Conservation (phyloP, 1,140 invertebrate genomes). For the Rhopalosiphum maidis region DNA sequence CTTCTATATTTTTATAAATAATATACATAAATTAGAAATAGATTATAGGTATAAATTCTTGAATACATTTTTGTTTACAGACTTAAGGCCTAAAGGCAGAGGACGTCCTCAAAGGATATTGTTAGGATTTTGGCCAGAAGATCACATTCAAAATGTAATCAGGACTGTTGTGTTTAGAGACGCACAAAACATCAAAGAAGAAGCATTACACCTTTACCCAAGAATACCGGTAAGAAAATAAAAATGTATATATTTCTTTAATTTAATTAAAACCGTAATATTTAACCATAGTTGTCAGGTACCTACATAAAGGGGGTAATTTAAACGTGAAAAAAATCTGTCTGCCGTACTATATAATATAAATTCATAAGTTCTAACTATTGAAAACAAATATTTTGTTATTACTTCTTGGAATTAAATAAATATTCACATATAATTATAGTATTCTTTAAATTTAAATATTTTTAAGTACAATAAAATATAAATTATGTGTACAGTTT, state of each 20-base stretch:
- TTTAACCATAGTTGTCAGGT: background rate
- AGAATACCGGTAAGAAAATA: slow-evolving; percentile 64
- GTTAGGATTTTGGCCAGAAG: slow-evolving; percentile 89
- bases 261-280: slow-evolving; percentile 7
- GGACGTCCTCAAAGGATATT: slow-evolving; percentile 88
- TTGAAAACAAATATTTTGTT: background rate
- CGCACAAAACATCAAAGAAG: slow-evolving; percentile 77
- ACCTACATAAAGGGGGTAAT: background rate
- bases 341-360: background rate
- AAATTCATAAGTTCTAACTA: background rate
- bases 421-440: background rate
- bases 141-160: slow-evolving; percentile 88
- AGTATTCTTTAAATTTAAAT: background rate
- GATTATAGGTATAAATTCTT: background rate
- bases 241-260: background rate
- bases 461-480: background rate
- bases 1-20: background rate
- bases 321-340: background rate
- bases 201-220: slow-evolving; percentile 69
- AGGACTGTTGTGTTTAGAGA: slow-evolving; percentile 90
- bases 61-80: slow-evolving; percentile 63
- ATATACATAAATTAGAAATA: background rate
- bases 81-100: slow-evolving; percentile 86
- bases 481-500: background rate
- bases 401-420: background rate